These are phyloP conservation scores for Trichonephila clavipes DNA, from an alignment of 1,140 invertebrate species.

Conservation along the genomic window DNA sequence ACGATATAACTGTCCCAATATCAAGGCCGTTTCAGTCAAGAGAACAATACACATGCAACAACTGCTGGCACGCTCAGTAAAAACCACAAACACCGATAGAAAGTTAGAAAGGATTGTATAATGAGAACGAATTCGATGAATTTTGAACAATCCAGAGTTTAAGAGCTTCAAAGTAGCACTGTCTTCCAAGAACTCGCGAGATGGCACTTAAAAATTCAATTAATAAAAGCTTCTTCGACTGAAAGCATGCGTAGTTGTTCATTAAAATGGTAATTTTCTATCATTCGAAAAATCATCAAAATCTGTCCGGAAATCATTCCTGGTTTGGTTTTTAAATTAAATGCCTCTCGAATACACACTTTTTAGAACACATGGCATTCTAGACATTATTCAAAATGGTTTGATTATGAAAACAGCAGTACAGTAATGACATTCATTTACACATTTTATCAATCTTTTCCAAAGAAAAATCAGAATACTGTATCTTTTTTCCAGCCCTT, in stretches of 20 bases:
- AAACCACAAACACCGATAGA: background rate
- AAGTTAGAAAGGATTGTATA: background rate
- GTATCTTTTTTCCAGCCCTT: background rate
- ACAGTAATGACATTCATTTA: background rate
- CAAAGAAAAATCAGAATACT: background rate
- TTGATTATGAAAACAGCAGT: background rate
- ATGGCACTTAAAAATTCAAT: background rate
- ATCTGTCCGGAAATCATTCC: too few relatives aligned
- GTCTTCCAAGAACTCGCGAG: background rate
- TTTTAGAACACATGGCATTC: too few relatives aligned
- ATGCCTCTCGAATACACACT: too few relatives aligned
- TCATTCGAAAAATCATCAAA: too few relatives aligned
- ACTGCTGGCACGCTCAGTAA: background rate
- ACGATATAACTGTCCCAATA: conserved; percentile 46
- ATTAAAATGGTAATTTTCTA: too few relatives aligned
- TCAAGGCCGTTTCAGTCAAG: conserved; percentile 8
- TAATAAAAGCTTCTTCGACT: too few relatives aligned
- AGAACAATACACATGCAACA: background rate
- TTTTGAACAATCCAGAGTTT: background rate
- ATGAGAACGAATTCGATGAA: background rate
- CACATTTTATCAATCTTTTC: background rate
- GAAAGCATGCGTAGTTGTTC: too few relatives aligned
- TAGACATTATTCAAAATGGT: too few relatives aligned
- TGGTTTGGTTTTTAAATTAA: too few relatives aligned
- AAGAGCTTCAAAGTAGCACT: background rate